Conservation (phyloP, 2,888 invertebrate species). For the Drosophila greeni region DNA sequence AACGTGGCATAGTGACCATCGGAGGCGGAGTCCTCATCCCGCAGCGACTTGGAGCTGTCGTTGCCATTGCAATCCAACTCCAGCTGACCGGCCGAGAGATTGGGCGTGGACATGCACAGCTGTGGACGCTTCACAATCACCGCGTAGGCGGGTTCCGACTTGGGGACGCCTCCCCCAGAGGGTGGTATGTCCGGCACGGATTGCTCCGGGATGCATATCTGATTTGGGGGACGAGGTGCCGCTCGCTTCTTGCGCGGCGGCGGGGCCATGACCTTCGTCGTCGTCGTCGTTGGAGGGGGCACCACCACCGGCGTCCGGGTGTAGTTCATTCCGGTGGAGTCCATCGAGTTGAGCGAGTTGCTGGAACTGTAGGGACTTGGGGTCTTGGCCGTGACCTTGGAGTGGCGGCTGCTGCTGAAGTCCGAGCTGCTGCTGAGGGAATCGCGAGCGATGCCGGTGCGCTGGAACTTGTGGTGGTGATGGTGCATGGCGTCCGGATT, state of each 20-base stretch:
- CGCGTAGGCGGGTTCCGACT: constrained; percentile 57
- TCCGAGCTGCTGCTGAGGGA: constrained; percentile 78
- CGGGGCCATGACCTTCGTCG: constrained; percentile 59
- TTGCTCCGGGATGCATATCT: constrained; percentile 76
- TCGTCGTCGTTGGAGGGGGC: constrained; percentile 1
- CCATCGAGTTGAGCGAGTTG: constrained; percentile 79
- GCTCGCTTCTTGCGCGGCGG: constrained; percentile 78
- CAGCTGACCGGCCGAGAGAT: constrained; percentile 56
- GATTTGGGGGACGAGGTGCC: constrained; percentile 78
- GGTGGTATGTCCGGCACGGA: constrained; percentile 52
- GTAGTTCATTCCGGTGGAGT: constrained; percentile 78
- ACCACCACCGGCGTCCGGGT: constrained; percentile 69
- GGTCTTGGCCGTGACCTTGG: constrained; percentile 77
- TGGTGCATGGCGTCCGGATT: constrained; percentile 76
- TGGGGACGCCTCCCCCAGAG: not conserved
- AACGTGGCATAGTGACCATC: constrained; percentile 60
- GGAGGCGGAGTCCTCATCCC: constrained; percentile 36
- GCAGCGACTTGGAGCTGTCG: constrained; percentile 56
- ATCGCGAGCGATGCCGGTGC: constrained; percentile 74
- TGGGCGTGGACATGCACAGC: constrained; percentile 77
- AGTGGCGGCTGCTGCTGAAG: constrained; percentile 78
- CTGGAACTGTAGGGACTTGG: constrained; percentile 79
- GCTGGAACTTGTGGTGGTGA: constrained; percentile 72
- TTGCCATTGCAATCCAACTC: constrained; percentile 76
- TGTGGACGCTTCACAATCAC: constrained; percentile 70